phyloP scores from a whole-genome alignment of 2,888 invertebrate genomes.

The Synergus umbraculus region DNA sequence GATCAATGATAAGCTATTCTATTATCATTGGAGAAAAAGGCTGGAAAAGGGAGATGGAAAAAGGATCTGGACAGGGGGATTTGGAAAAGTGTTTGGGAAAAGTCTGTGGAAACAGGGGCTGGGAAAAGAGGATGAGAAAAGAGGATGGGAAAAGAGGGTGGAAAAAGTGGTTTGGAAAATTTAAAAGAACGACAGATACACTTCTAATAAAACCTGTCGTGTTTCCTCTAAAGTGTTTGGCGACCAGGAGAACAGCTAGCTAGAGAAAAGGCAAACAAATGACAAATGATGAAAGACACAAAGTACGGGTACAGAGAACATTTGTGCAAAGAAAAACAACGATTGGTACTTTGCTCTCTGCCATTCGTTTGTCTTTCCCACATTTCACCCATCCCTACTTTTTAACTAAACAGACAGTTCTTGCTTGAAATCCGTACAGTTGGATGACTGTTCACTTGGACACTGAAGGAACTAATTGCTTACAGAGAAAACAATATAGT shows the following conservation, averaged over 20 bases:
- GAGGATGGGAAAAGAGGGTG: too few relatives aligned
- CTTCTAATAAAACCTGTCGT: slow-evolving; percentile 9
- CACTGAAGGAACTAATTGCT: neutral
- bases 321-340: slow-evolving; percentile 26
- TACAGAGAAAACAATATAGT: neutral
- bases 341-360: slow-evolving; percentile 34
- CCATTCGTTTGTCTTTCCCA: slow-evolving; percentile 35
- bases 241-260: neutral
- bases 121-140: too few relatives aligned
- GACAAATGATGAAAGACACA: slow-evolving; percentile 31
- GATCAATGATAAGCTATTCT: too few relatives aligned
- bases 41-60: too few relatives aligned
- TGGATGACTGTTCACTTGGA: neutral
- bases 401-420: slow-evolving; percentile 19
- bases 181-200: neutral
- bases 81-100: too few relatives aligned
- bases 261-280: slow-evolving; percentile 31
- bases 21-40: neutral
- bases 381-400: slow-evolving; percentile 8
- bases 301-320: neutral
- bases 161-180: too few relatives aligned
- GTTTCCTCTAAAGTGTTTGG: slow-evolving; percentile 7
- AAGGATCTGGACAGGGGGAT: too few relatives aligned
- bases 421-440: slow-evolving; percentile 9
- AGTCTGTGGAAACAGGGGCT: too few relatives aligned